Base-by-base conservation (phyloP, 2,888 invertebrate species). In the Yponomeuta plumbellus region DNA sequence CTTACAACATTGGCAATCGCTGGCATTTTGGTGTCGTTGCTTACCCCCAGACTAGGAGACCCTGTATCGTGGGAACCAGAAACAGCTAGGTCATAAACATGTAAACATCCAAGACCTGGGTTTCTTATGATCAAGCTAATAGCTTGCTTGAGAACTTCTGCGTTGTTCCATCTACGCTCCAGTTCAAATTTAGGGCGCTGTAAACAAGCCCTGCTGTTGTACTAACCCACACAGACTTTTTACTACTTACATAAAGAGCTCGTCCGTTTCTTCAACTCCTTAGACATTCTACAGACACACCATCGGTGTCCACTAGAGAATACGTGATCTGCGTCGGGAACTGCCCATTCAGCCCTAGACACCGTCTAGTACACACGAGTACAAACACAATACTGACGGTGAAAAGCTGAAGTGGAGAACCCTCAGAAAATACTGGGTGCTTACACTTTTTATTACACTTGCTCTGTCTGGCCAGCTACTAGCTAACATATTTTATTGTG, bases 271-370 rank as follows among this genome's bases (percentile, higher is more conserved):
- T 65, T 56, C 57, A 22, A 66, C 62, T 64, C 69, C 72, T 80
- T 78, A 78, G 69, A 73, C 73, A 80, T 83, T 83, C 83, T 71
- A 71, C 73, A 70, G 79, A 79, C 77, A 78, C 72, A 70, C 70
- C 75, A 75, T 71, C 76, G 34, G 34, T 44, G 79, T 81, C 81
- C 80, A 80, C 81, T 82, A 71, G 69, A 26, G 61, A 70, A 62
- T 80, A 85, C 85, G 84, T 86, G 85, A 77, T 76, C 75, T 71
- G 84, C 74, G 72, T 83, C 69, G 69, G 72, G 72, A 82, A 75
- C 62, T 20, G 62, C 71, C 71, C 69, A 66, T 52, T 52, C 44
- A 17, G 44, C 44, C 5, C 44, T 13, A 52, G 17, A 52, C 44
- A 34, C 34, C 34, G 34, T 34, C 34, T 34, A 34, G 34, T 8